Conservation (phyloP, 2,797 vertebrate genomes). For the Mus spretus region DNA sequence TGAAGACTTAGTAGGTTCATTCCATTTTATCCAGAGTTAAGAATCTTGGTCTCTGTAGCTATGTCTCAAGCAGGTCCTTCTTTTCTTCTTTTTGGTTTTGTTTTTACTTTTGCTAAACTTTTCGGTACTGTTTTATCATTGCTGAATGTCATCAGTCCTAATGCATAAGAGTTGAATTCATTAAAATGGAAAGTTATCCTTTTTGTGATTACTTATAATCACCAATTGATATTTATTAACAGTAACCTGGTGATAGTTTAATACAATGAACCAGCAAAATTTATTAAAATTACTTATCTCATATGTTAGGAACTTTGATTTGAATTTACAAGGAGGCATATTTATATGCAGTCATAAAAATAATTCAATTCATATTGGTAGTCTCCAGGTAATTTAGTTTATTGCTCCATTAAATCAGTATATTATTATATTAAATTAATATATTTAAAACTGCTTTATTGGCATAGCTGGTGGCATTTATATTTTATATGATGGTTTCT, state of each 20-base stretch:
- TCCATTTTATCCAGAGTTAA: not conserved
- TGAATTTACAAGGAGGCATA: conserved; percentile 23
- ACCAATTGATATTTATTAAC: conserved; percentile 50
- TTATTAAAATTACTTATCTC: conserved; percentile 51
- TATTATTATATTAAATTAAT: conserved; percentile 58
- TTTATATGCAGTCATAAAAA: not conserved
- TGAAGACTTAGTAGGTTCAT: conserved; percentile 11
- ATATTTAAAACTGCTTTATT: conserved; percentile 63
- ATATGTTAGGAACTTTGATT: conserved; percentile 55
- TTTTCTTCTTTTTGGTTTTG: not conserved
- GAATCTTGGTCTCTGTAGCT: conserved; percentile 22
- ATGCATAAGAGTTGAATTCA: conserved; percentile 19
- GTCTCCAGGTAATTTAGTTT: not conserved
- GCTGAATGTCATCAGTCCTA: conserved; percentile 7
- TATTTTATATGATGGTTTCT: conserved; percentile 49
- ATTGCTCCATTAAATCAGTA: conserved; percentile 11
- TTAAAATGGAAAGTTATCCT: conserved; percentile 39
- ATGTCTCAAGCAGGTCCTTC: not conserved
- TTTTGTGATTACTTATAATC: conserved; percentile 45
- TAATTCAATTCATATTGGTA: not conserved
- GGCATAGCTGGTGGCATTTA: not conserved
- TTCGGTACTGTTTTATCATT: conserved; percentile 22
- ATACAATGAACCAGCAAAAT: conserved; percentile 40
- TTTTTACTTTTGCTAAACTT: conserved; percentile 48
- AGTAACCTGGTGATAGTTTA: conserved; percentile 62